These are phyloP conservation scores for Drosophila tanythrix DNA, from an alignment of 2,888 invertebrate species.

Conservation along the genomic window DNA sequence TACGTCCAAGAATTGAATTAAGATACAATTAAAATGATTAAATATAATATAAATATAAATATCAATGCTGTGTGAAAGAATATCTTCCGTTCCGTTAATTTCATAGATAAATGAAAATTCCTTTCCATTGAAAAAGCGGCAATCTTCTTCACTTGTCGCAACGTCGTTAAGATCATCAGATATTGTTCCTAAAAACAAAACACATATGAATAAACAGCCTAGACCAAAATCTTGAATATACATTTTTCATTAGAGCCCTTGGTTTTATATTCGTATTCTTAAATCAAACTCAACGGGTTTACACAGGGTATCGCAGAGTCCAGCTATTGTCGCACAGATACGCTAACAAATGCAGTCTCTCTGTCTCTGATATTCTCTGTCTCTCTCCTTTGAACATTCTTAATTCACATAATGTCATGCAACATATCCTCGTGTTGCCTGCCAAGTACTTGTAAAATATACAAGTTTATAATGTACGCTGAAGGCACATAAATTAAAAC, in stretches of 20 bases:
- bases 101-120: accelerated
- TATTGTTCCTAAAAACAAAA: neutral
- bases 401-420: constrained; percentile 45
- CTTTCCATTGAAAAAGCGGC: neutral
- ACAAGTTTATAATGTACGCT: constrained; percentile 68
- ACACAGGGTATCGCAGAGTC: neutral
- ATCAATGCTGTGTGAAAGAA: neutral
- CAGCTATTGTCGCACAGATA: neutral
- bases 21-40: neutral
- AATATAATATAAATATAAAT: too few relatives aligned
- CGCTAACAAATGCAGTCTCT: too few relatives aligned
- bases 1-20: neutral
- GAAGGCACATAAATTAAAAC: constrained; percentile 78
- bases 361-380: neutral
- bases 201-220: neutral
- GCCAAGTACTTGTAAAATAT: constrained; percentile 73
- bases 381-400: constrained; percentile 18
- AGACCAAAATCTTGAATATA: neutral
- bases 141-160: neutral
- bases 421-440: constrained; percentile 69
- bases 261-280: neutral
- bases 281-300: neutral
- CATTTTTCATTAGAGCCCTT: neutral
- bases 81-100: accelerated
- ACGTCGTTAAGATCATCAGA: neutral